Evolutionary conservation across 2,888 invertebrate genomes (phyloP).

Genomic region (Coelinius sp.): DNA sequence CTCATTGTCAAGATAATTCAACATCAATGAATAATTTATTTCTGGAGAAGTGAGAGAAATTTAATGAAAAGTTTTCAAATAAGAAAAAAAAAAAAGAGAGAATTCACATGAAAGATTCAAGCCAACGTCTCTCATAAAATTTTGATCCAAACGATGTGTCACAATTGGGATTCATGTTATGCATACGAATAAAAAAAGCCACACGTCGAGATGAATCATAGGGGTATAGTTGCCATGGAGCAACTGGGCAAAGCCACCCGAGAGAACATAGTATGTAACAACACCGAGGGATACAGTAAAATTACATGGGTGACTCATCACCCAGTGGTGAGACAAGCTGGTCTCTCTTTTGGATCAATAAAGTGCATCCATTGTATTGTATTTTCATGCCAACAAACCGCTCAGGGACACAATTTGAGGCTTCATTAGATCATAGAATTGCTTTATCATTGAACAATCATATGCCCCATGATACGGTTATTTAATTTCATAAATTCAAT

Average conservation of each 20-base stretch:
- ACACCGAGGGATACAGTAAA: conserved; percentile 42
- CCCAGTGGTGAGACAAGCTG: conserved; percentile 36
- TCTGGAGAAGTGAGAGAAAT: background rate
- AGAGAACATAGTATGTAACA: conserved; percentile 19
- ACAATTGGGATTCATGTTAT: background rate
- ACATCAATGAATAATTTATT: too few species aligned
- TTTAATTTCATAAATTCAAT: conserved; percentile 21
- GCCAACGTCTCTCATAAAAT: background rate
- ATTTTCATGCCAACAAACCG: conserved; percentile 33
- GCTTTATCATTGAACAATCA: background rate
- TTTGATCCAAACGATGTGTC: background rate
- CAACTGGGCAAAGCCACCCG: conserved; percentile 5
- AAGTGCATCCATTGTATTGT: conserved; percentile 41
- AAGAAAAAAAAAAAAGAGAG: too few species aligned
- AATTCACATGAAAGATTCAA: too few species aligned
- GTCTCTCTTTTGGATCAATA: conserved; percentile 50
- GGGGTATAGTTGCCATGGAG: conserved; percentile 21
- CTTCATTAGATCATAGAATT: conserved; percentile 21
- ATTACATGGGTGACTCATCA: conserved; percentile 49
- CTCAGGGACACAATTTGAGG: conserved; percentile 19
- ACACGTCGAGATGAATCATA: conserved; percentile 46
- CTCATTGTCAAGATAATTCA: too few species aligned
- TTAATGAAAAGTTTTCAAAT: conserved; percentile 37
- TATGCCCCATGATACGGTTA: background rate
- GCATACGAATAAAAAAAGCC: background rate